Evolutionary conservation across 2,797 vertebrate genomes (phyloP), one percentile per base, ranked within the genome.

Genomic region (Squalus acanthias): DNA sequence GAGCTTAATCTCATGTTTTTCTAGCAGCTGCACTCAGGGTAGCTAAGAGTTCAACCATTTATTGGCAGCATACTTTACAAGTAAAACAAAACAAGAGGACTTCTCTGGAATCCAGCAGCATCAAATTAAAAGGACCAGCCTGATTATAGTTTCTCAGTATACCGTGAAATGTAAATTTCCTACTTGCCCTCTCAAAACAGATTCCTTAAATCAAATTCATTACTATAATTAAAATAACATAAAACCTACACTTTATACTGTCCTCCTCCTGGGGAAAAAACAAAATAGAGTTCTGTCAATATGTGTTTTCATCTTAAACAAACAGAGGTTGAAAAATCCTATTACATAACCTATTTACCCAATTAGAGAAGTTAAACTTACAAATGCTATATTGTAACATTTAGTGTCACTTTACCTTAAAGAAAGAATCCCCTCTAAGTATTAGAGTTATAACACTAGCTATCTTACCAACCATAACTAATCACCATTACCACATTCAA

Each of bases 11-110:
- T 29, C 24, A 15, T 74, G 50, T 70, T 76, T 76, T 72, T 33
- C 46, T 53, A 95, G 50, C 70, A 95, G 94, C 70, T 74, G 26
- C 26, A 95, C 20, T 95, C 33, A 53, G 94, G 94, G 46, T 60
- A 57, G 53, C 50, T 20, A 57, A 8, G 29, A 95, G 94, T 95
- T 95, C 70, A 95, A 12, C 93, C 17, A 72, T 95, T 95, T 70
- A 95, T 53, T 95, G 93, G 93, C 93, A 95, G 93, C 9, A 70
- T 95, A 15, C 17, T 10, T 69, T 94, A n/a, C 17, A 94, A 94
- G n/a, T 39, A 39, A 39, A 22, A 24, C 26, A 29, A 89, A 89
- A 60, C 10, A 60, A 57, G 29, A 91, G 60, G 60, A 91, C 6
- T 46, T 95, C 46, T 95, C 92, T 69, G 67, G 69, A 72, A 70